A percentile compares a stretch with the other conserved stretches of the same genome.
phyloP scores from a whole-genome alignment of 2,113 vertebrate genomes.

The Python bivittatus region DNA sequence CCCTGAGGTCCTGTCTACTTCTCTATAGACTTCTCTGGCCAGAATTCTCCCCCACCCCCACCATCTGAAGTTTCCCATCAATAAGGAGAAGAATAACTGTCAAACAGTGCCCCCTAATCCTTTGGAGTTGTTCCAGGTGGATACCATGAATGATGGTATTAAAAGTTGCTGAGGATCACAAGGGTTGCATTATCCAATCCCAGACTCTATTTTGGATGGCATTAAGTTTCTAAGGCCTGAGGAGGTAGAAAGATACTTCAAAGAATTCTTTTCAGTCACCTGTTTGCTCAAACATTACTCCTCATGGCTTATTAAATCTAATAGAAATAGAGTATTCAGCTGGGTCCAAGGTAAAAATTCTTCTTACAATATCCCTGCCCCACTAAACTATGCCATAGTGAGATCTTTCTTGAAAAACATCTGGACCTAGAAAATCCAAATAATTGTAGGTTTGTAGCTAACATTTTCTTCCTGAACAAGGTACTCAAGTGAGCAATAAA shows the following conservation, averaged over 20 bases:
- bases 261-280: neutral
- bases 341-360: neutral
- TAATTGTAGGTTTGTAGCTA: neutral
- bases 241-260: neutral
- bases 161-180: neutral
- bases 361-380: neutral
- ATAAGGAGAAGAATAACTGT: neutral
- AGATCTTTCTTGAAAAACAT: neutral
- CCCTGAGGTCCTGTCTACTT: neutral
- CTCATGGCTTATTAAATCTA: neutral
- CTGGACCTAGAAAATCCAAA: neutral
- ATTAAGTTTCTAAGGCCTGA: neutral
- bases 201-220: neutral
- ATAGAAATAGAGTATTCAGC: neutral
- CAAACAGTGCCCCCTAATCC: neutral
- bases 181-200: neutral
- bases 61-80: neutral
- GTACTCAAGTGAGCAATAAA: neutral
- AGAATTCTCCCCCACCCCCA: neutral
- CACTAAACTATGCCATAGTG: neutral
- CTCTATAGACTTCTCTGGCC: neutral
- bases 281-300: neutral
- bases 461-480: neutral
- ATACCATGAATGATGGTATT: neutral
- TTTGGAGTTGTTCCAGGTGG: neutral